Conservation (phyloP, 2,113 vertebrate species). For the Microcebus griseorufus region DNA sequence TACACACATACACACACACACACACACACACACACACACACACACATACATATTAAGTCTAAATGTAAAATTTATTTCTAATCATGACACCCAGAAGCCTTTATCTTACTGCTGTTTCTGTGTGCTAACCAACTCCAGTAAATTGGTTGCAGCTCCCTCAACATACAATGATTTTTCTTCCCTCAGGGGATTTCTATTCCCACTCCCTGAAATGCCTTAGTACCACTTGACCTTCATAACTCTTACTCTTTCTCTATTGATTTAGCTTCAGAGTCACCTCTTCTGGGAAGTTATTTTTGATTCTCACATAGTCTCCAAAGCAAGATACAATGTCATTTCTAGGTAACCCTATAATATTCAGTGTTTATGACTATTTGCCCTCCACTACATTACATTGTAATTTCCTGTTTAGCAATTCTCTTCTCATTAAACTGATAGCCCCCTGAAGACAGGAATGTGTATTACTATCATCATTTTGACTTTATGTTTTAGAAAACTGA, state of each 20-base stretch:
- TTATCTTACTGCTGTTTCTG: background rate
- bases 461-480: conserved; percentile 16
- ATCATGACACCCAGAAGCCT: background rate
- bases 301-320: background rate
- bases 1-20: background rate
- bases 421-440: background rate
- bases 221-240: background rate
- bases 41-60: background rate
- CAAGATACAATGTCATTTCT: background rate
- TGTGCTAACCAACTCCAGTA: background rate
- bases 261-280: background rate
- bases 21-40: background rate
- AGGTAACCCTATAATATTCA: background rate
- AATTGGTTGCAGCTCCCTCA: background rate
- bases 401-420: background rate
- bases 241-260: background rate
- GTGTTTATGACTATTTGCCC: background rate
- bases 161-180: background rate
- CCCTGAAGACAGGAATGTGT: background rate
- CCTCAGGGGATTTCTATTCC: background rate
- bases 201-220: background rate
- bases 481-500: background rate
- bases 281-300: conserved; percentile 5
- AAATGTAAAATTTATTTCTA: conserved; percentile 15
- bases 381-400: background rate